phyloP scores from a whole-genome alignment of 2,888 invertebrate species.

The Philereme vetulata region DNA sequence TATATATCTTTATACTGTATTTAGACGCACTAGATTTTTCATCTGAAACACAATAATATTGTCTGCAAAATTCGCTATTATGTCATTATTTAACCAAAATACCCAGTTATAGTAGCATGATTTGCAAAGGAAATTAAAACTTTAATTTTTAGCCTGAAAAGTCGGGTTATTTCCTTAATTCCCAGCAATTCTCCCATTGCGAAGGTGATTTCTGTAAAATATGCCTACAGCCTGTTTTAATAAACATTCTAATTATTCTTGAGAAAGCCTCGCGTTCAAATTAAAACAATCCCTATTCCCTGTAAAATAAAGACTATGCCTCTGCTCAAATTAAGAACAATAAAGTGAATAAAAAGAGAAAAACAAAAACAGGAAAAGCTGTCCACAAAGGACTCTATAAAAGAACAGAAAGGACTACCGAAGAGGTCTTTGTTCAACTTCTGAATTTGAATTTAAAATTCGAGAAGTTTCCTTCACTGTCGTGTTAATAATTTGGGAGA shows the following conservation, averaged over 20 bases:
- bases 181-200: conserved; percentile 14
- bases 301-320: conserved; percentile 34
- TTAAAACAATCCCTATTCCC: conserved; percentile 23
- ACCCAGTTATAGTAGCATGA: too few relatives aligned
- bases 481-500: conserved; percentile 73
- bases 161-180: background rate
- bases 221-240: conserved; percentile 24
- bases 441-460: conserved; percentile 77
- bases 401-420: conserved; percentile 36
- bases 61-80: too few relatives aligned
- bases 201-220: conserved; percentile 23
- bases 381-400: conserved; percentile 41
- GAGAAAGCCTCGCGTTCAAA: conserved; percentile 14
- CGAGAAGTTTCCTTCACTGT: conserved; percentile 57
- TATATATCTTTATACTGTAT: too few relatives aligned
- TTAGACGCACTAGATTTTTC: too few relatives aligned
- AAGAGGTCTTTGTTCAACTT: conserved; percentile 48
- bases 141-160: conserved; percentile 10
- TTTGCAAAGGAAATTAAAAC: background rate
- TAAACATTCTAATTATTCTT: conserved; percentile 26
- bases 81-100: too few relatives aligned
- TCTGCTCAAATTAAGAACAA: conserved; percentile 33
- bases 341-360: conserved; percentile 39
- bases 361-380: conserved; percentile 45
- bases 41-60: too few relatives aligned